Evolutionary conservation across 1,140 invertebrate species (phyloP).

Genomic region (Prorops nasuta): DNA sequence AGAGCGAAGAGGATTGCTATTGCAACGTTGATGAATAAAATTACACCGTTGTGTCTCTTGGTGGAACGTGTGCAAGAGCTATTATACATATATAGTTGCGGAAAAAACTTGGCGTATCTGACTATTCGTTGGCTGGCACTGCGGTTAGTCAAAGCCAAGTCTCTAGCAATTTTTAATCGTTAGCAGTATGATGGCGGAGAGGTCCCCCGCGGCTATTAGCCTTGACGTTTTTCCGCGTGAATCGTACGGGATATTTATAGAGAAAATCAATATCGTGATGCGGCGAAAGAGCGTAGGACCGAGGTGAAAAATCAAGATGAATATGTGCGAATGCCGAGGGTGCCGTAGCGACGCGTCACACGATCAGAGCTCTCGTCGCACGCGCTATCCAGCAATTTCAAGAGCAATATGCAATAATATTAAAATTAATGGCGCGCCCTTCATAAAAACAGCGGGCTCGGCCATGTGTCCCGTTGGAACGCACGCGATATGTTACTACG

Average conservation of each 20-base stretch:
- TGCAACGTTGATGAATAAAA: too few species aligned
- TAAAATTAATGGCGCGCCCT: conserved; percentile 40
- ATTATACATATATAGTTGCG: too few species aligned
- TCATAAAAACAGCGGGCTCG: conserved; percentile 26
- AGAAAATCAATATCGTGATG: conserved; percentile 26
- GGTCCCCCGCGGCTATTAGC: too few species aligned
- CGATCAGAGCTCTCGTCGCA: conserved; percentile 26
- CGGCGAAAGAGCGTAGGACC: conserved; percentile 1
- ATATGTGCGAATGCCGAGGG: conserved; percentile 10
- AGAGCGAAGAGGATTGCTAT: too few species aligned
- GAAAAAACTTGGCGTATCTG: too few species aligned
- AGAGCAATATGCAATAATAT: conserved; percentile 43
- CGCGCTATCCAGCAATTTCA: conserved; percentile 35
- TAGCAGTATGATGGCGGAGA: too few species aligned
- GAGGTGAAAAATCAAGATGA: conserved; percentile 30
- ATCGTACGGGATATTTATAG: conserved; percentile 6
- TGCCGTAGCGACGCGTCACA: conserved; percentile 11
- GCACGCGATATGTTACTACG: conserved; percentile 13
- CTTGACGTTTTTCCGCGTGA: conserved; percentile 5
- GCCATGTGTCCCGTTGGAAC: neutral
- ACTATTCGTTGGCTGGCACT: too few species aligned
- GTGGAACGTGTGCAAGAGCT: too few species aligned
- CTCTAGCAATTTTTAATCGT: too few species aligned
- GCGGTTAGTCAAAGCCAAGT: too few species aligned
- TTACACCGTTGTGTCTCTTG: too few species aligned